A percentile compares a stretch with the other conserved stretches of the same genome.
phyloP scores from a whole-genome alignment of 2,797 vertebrate species.

The Sphenodon punctatus region DNA sequence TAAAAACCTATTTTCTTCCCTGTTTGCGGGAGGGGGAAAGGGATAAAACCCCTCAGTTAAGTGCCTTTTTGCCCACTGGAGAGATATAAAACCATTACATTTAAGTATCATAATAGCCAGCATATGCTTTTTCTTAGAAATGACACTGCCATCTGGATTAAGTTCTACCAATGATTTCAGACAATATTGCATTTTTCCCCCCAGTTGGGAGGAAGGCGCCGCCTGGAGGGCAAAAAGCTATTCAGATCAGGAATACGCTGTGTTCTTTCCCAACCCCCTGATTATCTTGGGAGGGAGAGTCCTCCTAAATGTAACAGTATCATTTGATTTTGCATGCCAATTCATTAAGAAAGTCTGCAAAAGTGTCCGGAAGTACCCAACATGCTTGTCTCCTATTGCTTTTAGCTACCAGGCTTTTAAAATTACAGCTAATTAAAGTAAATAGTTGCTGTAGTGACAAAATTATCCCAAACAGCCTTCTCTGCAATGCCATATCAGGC shows the following conservation, averaged over 20 bases:
- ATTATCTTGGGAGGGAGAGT: fast-evolving
- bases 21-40: not conserved
- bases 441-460: not conserved
- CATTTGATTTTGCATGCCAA: constrained; percentile 19
- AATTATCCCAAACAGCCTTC: not conserved
- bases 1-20: constrained; percentile 67
- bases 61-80: constrained; percentile 76
- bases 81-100: constrained; percentile 83
- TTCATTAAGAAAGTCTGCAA: not conserved
- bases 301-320: not conserved
- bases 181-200: constrained; percentile 71
- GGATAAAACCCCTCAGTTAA: constrained; percentile 67
- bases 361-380: constrained; percentile 6
- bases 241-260: constrained; percentile 34
- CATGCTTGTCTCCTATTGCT: not conserved
- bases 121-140: constrained; percentile 85
- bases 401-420: constrained; percentile 10
- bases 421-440: constrained; percentile 40
- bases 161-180: constrained; percentile 79
- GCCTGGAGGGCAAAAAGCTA: constrained; percentile 58
- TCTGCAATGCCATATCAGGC: constrained; percentile 1
- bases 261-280: constrained; percentile 13
- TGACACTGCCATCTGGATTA: constrained; percentile 83
- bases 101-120: constrained; percentile 83
- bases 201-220: constrained; percentile 20